Base-by-base conservation (phyloP, 2,113 vertebrate genomes). In the Lepus americanus region DNA sequence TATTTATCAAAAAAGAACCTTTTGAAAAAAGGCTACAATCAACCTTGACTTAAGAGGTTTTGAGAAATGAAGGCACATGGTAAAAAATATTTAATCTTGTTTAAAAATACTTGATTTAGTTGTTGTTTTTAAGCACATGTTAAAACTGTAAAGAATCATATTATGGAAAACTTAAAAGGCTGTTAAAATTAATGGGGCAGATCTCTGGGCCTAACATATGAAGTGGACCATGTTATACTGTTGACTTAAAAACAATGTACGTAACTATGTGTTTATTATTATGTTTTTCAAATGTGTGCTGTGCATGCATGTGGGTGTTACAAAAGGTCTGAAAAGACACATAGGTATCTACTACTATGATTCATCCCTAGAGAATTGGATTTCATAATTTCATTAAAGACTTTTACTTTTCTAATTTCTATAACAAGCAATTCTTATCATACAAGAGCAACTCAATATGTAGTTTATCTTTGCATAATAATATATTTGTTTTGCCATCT, bases 1-100 rank as follows among this genome's bases (percentile, higher is more conserved):
- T 36, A 83, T 80, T 91, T 73, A 92, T 94, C 92, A 95, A 72
- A 89, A 86, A 66, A 87, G 53, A 95, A 95, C 23, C 66, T 81
- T 87, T 77, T n/a, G 66, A 6, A 66, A 63, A 74, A 79, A 44
- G 36, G 20, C 82, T 78, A 31, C 31, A 63, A 10, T 61, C 86
- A 66, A 51, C 69, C 33, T 86, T 64, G 29, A 69, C 55, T 74
- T 90, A 76, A n/a, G 27, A 88, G 17, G 23, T 16, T 92, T 90
- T 80, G 51, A 76, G 79, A 95, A 94, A 92, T 20, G 4, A 0
- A 79, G 59, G 22, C 44, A 27, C 0, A 72, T 2, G 39, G 1
- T 16, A 83, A 86, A 82, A 33, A 64, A 77, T 61, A 82, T n/a
- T 87, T 94, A 53, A 20, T 39, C 74, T 49, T 31, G 3, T 51